Evolutionary conservation across 1,140 invertebrate genomes (phyloP).

Genomic region (Drosophila simulans): DNA sequence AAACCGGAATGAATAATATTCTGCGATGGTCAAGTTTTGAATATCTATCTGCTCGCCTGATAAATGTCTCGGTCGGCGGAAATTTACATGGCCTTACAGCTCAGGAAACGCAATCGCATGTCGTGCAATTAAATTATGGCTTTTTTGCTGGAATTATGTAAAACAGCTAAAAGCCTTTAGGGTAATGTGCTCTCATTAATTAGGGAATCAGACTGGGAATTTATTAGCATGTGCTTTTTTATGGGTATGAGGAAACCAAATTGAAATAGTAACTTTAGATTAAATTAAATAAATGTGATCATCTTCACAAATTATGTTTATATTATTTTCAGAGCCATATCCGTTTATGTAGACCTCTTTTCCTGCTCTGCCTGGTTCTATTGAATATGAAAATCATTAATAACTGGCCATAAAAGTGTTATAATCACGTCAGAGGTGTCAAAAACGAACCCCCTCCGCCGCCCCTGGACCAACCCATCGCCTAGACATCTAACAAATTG

Average conservation of each 20-base stretch:
- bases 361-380: constrained; percentile 4
- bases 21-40: constrained; percentile 56
- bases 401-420: constrained; percentile 75
- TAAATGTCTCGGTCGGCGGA: constrained; percentile 63
- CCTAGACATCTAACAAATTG: constrained; percentile 73
- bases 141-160: constrained; percentile 32
- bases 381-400: constrained; percentile 69
- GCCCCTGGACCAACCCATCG: constrained; percentile 10
- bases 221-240: neutral
- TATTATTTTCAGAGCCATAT: no score
- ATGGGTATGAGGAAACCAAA: neutral
- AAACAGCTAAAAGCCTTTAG: constrained; percentile 16
- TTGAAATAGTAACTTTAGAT: no score
- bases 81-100: constrained; percentile 60
- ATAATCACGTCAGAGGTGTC: constrained; percentile 80
- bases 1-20: constrained; percentile 52
- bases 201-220: constrained; percentile 6
- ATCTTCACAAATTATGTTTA: no score
- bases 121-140: constrained; percentile 34
- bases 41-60: constrained; percentile 64
- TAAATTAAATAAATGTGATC: no score
- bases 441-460: constrained; percentile 42
- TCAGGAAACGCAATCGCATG: constrained; percentile 67
- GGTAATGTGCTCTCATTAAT: constrained; percentile 15
- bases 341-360: no score